Percentiles rank a stretch among this genome's conserved stretches.
Conservation (phyloP, 2,113 vertebrate genomes). For the Casuarius casuarius region DNA sequence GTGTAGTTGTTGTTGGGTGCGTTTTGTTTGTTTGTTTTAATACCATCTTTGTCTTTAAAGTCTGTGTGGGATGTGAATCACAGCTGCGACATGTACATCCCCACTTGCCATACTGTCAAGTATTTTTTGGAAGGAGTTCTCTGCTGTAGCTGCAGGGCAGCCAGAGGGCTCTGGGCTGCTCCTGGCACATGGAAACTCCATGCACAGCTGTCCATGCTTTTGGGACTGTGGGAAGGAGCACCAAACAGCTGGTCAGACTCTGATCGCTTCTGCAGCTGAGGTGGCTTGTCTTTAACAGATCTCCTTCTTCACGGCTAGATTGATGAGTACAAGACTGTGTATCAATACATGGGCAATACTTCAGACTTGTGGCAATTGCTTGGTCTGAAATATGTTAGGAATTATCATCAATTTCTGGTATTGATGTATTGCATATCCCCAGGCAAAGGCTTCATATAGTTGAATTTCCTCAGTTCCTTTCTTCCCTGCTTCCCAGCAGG, state of each 20-base stretch:
- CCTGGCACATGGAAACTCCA: not conserved
- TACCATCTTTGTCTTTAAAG: not conserved
- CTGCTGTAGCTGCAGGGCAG: not conserved
- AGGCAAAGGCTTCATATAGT: not conserved
- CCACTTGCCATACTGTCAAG: not conserved
- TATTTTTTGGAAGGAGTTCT: rapidly evolving
- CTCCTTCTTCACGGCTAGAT: not conserved
- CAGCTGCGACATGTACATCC: not conserved
- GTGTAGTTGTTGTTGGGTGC: not conserved
- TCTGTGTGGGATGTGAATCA: not conserved
- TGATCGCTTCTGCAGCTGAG: not conserved
- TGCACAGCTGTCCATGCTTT: rapidly evolving
- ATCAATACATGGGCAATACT: not conserved
- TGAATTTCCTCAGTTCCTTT: not conserved
- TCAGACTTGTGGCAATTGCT: not conserved
- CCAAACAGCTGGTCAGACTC: not conserved
- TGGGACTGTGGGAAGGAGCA: not conserved
- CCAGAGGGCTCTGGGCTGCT: not conserved
- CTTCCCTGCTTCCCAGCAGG: slow-evolving; percentile 32
- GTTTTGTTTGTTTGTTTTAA: not conserved
- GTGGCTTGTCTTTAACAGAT: not conserved
- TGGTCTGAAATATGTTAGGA: not conserved
- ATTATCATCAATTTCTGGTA: not conserved
- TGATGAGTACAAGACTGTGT: rapidly evolving
- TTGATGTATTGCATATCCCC: not conserved